Base-by-base conservation (phyloP, 1,140 invertebrate species). In the Papilio machaon region DNA sequence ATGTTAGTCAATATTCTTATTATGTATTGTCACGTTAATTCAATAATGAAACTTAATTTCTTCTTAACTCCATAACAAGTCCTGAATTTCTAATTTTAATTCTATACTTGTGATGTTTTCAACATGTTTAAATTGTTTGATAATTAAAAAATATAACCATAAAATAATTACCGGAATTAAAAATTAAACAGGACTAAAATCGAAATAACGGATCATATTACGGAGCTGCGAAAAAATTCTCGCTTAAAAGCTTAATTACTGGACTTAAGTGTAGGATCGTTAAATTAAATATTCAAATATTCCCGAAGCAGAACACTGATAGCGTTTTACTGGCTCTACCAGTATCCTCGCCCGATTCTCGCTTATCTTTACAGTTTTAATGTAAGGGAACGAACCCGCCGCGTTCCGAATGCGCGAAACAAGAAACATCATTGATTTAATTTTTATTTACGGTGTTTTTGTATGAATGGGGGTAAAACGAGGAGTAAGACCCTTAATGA, bases 221-320 rank as follows among this genome's bases (percentile, higher is more conserved):
- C 58, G 19, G 9, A 64, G 10, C 19, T 64, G 60, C 19, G 60
- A 64, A 60, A 60, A 60, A 64, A 30, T 64, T 15, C 30, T 67
- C 64, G 13, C 64, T 67, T 74, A 78, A 79, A 67, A 79, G 58
- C 77, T 79, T 79, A 79, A 79, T 79, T 79, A 79, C 77, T 43
- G 54, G 58, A 79, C 35, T 60, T 60, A 78, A 78, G 54, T 67
- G 77, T 79, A 46, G 35, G 77, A 10, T 64, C 54, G 77, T 79
- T 67, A 79, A 67, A 79, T 79, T 79, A 79, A 64, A 79, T 79
- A 79, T 79, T 79, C 77, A 79, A 64, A 79, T 79, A 46, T 79
- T 79, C 77, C 10, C 19, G 54, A 47, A 79, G 77, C 77, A 79
- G 77, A 79, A 79, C 54, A 79, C 52, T 79, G 77, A 79, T 79